Conservation (phyloP, 2,113 vertebrate species). For the Crotalus viridis region DNA sequence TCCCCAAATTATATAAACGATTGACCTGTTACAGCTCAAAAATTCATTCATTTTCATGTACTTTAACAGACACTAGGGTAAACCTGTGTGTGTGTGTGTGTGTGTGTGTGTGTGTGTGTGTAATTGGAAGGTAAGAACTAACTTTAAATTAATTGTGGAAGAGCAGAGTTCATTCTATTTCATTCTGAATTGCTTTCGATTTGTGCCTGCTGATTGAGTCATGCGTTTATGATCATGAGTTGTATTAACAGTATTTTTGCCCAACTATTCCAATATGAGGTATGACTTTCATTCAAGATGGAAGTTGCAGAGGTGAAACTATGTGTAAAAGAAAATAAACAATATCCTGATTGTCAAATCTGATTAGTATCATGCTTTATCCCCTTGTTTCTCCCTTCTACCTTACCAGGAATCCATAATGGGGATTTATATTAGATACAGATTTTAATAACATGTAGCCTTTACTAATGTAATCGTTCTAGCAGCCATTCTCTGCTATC, state of each 20-base stretch:
- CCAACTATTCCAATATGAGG: not conserved
- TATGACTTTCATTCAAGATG: not conserved
- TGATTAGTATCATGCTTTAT: not conserved
- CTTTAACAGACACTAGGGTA: not conserved
- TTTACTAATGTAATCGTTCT: not conserved
- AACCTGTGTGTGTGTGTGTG: too few relatives aligned
- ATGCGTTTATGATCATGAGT: not conserved
- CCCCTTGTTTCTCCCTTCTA: not conserved
- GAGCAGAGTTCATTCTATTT: not conserved
- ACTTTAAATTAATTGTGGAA: not conserved
- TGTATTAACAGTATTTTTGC: not conserved
- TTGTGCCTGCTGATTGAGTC: not conserved
- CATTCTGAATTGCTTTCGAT: not conserved
- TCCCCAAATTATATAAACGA: not conserved
- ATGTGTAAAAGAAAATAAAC: not conserved
- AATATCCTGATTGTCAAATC: not conserved
- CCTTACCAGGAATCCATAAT: not conserved
- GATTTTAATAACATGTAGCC: not conserved
- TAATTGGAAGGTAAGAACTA: not conserved
- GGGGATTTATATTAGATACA: not conserved
- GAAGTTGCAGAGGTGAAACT: not conserved
- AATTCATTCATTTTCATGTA: not conserved
- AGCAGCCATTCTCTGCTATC: not conserved
- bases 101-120: too few relatives aligned
- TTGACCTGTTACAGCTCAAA: too few relatives aligned